Evolutionary conservation across 2,888 invertebrate genomes (phyloP).

Genomic region (Autographa pulchrina): DNA sequence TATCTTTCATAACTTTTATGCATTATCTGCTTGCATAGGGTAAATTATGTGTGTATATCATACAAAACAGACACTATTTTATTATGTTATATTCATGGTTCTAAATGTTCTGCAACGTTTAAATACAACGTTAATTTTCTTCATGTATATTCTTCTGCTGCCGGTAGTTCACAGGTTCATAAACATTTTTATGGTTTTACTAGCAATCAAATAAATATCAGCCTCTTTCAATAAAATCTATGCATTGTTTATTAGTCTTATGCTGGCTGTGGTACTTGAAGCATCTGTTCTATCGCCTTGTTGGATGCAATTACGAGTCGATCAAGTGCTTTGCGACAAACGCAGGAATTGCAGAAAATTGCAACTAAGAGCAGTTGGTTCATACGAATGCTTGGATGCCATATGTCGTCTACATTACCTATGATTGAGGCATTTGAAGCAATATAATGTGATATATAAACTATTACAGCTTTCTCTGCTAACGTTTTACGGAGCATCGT

Average conservation of each 20-base stretch:
- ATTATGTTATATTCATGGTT: constrained; percentile 5
- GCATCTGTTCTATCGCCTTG: constrained; percentile 32
- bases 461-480: constrained; percentile 63
- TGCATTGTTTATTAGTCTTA: constrained; percentile 18
- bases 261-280: constrained; percentile 23
- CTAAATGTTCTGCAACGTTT: not conserved
- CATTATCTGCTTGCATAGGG: not conserved
- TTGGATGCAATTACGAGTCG: constrained; percentile 48
- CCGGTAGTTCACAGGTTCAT: constrained; percentile 13
- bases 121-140: constrained; percentile 14
- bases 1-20: not conserved
- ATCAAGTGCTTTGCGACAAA: constrained; percentile 50
- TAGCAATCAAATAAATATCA: constrained; percentile 20
- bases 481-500: constrained; percentile 29
- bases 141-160: constrained; percentile 14
- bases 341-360: constrained; percentile 65
- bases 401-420: constrained; percentile 56
- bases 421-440: constrained; percentile 57
- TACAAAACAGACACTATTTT: not conserved
- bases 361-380: constrained; percentile 59
- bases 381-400: constrained; percentile 48
- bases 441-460: constrained; percentile 45
- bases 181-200: constrained; percentile 28
- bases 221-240: constrained; percentile 24
- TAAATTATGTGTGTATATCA: not conserved